Evolutionary conservation across 1,140 invertebrate species (phyloP), one percentile per base, ranked within the genome.

Genomic region (Mizuhopecten yessoensis): DNA sequence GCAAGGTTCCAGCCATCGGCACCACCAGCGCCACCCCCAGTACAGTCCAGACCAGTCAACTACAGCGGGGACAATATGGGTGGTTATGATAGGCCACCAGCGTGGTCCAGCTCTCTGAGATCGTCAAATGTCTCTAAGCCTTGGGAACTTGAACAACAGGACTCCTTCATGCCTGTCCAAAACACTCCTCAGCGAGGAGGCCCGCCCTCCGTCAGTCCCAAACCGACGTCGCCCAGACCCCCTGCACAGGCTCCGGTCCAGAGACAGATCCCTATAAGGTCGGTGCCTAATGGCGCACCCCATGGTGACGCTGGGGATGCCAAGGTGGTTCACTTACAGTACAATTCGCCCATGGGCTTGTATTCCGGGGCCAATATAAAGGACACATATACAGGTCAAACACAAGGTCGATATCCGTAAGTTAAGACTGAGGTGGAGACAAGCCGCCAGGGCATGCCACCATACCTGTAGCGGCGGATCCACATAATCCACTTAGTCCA

Each of bases 311-410:
- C 36, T 39, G 92, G 87, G 34, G 93, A 90, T 15, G 92, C 95
- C 33, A 94, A 93, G 34, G 93, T 95, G 86, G 94, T 96, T 86
- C 95, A 96, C 91, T 93, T 95, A 88, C 99, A 99, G 97, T 99
- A 99, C 97, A 99, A 99, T 97, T 98, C 98, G 87, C 99, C 99
- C 34, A 98, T 99, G 92, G 98, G 98, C 91, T 98, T 99, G 94
- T 99, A 99, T 97, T 99, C 98, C 95, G 98, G 99, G 96, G 98
- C 99, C 96, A 99, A 98, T 90, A 99, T 99, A 94, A 98, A 98
- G 87, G 99, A 99, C 97, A 99, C 99, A 3, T 97, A 99, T 57
- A 98, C 98, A 33, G 98, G 98, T 33, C 99, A 99, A 93, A 95
- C 94, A 34, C 90, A 93, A 89, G 94, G 90, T 90, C 91, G 86